A percentile compares a stretch with the other conserved stretches of the same genome.
These are phyloP conservation scores for Drosophila ogumai DNA, from an alignment of 1,140 invertebrate species.

Conservation along the genomic window DNA sequence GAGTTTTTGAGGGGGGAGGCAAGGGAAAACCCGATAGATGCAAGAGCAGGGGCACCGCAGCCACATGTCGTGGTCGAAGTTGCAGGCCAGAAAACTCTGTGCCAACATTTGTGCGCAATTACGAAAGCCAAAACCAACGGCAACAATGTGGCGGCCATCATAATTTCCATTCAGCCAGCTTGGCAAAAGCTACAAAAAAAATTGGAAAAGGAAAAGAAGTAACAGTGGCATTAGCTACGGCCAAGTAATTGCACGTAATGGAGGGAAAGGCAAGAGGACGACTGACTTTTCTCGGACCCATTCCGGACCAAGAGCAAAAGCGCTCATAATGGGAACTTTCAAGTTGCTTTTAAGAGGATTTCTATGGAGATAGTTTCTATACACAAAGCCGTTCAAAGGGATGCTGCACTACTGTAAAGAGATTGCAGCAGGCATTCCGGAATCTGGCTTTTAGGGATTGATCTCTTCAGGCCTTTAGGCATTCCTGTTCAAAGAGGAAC, in stretches of 20 bases:
- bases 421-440: constrained; percentile 1
- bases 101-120: constrained; percentile 70
- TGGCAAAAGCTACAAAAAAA: constrained; percentile 1
- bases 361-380: constrained; percentile 34
- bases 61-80: constrained; percentile 60
- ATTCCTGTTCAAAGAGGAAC: neutral
- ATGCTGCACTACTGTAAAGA: constrained; percentile 1
- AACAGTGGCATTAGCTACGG: constrained; percentile 44
- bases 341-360: constrained; percentile 36
- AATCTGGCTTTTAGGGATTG: neutral
- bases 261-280: constrained; percentile 31
- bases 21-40: constrained; percentile 23
- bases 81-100: constrained; percentile 49
- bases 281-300: constrained; percentile 38
- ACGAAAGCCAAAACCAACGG: constrained; percentile 59
- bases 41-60: constrained; percentile 15
- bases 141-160: constrained; percentile 74
- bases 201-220: constrained; percentile 19
- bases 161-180: constrained; percentile 61
- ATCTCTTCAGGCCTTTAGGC: constrained; percentile 5
- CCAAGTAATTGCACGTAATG: constrained; percentile 50
- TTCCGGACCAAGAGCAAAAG: constrained; percentile 27
- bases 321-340: constrained; percentile 40
- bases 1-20: neutral
- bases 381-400: constrained; percentile 14